A percentile compares a stretch with the other conserved stretches of the same genome.
Conservation (phyloP, 2,888 invertebrate species). For the Hydraecia micacea region DNA sequence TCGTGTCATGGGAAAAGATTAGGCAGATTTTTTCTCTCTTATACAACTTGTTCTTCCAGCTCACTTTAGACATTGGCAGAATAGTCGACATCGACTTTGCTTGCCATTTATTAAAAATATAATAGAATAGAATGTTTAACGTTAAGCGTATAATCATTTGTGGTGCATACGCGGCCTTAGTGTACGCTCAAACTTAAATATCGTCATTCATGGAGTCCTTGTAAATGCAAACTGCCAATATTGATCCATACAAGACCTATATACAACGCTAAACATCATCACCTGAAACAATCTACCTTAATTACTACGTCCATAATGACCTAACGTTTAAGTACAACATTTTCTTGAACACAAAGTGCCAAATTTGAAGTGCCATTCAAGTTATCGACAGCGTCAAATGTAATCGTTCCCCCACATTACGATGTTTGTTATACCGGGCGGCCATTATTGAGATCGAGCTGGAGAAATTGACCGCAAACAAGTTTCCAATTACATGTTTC, state of each 20-base stretch:
- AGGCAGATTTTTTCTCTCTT: no score
- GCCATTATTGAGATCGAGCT: slow-evolving; percentile 31
- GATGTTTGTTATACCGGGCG: slow-evolving; percentile 33
- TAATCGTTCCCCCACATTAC: slow-evolving; percentile 41
- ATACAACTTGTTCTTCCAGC: no score
- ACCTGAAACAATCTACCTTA: slow-evolving; percentile 23
- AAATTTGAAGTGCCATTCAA: slow-evolving; percentile 40
- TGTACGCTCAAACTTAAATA: background rate
- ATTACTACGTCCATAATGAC: slow-evolving; percentile 36
- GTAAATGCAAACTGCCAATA: background rate
- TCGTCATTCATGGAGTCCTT: background rate
- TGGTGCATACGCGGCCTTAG: background rate
- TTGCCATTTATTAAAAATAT: no score
- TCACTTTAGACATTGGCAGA: no score
- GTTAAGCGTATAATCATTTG: no score
- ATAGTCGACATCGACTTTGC: no score
- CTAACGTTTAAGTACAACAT: slow-evolving; percentile 19
- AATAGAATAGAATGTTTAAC: no score
- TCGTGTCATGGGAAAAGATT: background rate
- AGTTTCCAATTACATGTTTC: slow-evolving; percentile 50
- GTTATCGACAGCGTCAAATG: slow-evolving; percentile 43
- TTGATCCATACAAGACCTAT: background rate
- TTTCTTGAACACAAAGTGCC: slow-evolving; percentile 35
- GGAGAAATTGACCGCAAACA: slow-evolving; percentile 55
- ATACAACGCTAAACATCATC: background rate